Evolutionary conservation across 2,113 vertebrate genomes (phyloP), one percentile per base, ranked within the genome.

Genomic region (Petromus typicus): DNA sequence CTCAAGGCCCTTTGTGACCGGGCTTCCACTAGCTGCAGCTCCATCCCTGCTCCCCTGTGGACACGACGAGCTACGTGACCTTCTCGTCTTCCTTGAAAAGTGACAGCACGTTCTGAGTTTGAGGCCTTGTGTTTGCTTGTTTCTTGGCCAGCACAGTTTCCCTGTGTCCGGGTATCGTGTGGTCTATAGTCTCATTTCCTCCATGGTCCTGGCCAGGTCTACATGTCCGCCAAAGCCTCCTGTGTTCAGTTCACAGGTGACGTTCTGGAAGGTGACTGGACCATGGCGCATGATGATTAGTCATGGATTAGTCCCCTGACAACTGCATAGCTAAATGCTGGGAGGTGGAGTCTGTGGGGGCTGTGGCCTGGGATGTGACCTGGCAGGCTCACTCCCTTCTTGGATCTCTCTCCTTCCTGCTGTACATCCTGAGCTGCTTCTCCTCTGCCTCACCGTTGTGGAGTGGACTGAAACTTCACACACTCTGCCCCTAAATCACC

Each of bases 91-190:
- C 43, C 54, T 69, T 51, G 32, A 43, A 89, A 94, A 75, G 80
- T 37, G 54, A 12, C 16, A 34, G 32, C 27, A 86, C 43, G 23
- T 1, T 69, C 30, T 86, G 63, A 86, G 89, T n/a, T 56, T 43
- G 61, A 20, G 30, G n/a, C 34, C 71, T 89, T 91, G 73, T 23
- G 13, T 16, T 14, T 86, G 80, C 27, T 92, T 84, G 16, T 43
- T n/a, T 25, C 59, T 96, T 37, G n/a, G 43, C 32, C 43, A 27
- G 32, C 88, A 61, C 25, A 56, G 7, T 75, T 22, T 9, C 40
- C 10, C 20, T 23, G n/a, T n/a, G n/a, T n/a, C n/a, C n/a, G n/a
- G n/a, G 45, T 34, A 34, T 3, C 0, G 3, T 6, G 14, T 23
- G 25, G 17, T 84, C 73, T 75, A 20, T n/a, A 76, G n/a, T 22